Evolutionary conservation across 2,888 invertebrate species (phyloP).

Genomic region (Ectemnius continuus): DNA sequence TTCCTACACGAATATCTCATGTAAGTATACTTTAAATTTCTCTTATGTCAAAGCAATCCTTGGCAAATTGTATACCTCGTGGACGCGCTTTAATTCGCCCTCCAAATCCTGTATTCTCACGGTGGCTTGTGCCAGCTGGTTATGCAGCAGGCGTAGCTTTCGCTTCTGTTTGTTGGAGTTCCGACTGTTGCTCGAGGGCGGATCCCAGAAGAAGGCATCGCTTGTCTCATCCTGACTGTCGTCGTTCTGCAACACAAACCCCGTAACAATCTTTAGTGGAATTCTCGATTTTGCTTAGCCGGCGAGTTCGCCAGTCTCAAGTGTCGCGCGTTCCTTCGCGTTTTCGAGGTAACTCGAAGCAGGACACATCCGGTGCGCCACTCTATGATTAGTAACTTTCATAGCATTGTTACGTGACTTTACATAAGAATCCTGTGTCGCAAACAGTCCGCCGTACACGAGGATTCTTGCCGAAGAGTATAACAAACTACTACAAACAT

Average conservation of each 20-base stretch:
- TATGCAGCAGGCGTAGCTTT: constrained; percentile 66
- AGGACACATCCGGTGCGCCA: constrained; percentile 45
- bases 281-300: background rate
- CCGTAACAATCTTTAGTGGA: background rate
- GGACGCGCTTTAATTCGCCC: constrained; percentile 65
- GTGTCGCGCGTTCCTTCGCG: constrained; percentile 19
- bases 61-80: constrained; percentile 57
- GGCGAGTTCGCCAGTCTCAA: background rate
- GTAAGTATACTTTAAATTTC: too few species aligned
- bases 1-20: constrained; percentile 36
- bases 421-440: constrained; percentile 71
- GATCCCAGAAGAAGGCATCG: constrained; percentile 74
- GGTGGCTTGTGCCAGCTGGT: constrained; percentile 74
- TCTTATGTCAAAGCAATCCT: too few species aligned
- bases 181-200: constrained; percentile 61
- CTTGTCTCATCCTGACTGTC: constrained; percentile 62
- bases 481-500: background rate
- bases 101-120: constrained; percentile 73
- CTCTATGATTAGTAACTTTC: constrained; percentile 64
- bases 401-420: constrained; percentile 67
- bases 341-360: constrained; percentile 27
- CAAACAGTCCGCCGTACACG: constrained; percentile 56
- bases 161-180: constrained; percentile 61
- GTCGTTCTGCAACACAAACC: constrained; percentile 63
- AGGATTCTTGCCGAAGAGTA: constrained; percentile 6